Conservation (phyloP, 2,888 invertebrate species). For the Chloromyia formosa region DNA sequence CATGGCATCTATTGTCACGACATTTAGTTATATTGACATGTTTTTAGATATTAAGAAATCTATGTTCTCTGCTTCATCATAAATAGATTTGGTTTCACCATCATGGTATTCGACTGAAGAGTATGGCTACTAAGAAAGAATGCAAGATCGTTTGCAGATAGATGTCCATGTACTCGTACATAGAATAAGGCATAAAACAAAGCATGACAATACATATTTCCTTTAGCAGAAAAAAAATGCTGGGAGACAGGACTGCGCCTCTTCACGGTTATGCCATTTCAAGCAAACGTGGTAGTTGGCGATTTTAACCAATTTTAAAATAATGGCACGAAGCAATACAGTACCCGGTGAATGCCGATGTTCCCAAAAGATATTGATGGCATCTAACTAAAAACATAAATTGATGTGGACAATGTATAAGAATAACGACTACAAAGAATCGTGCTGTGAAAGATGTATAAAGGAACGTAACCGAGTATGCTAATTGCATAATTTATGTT, state of each 20-base stretch:
- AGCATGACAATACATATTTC: neutral
- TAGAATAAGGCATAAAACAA: neutral
- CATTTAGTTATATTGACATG: neutral
- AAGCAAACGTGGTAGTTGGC: neutral
- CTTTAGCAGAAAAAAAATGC: neutral
- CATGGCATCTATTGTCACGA: conserved; percentile 23
- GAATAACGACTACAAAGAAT: neutral
- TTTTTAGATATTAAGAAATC: neutral
- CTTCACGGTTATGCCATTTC: conserved; percentile 26
- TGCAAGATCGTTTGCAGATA: neutral
- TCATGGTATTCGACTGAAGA: too few species aligned
- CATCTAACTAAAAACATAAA: neutral
- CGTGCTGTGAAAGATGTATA: neutral
- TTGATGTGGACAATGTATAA: neutral
- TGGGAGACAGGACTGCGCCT: neutral
- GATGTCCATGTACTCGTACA: neutral
- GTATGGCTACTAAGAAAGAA: neutral
- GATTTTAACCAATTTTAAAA: conserved; percentile 3
- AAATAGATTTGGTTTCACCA: neutral
- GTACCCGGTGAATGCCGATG: conserved; percentile 9
- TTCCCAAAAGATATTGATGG: conserved; percentile 33
- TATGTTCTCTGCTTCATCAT: conserved; percentile 1
- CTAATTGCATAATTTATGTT: too few species aligned
- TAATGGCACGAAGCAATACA: neutral
- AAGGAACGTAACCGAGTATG: too few species aligned